Percentiles rank a stretch among this genome's conserved stretches.
Conservation (phyloP, 2,113 vertebrate genomes). For the Dipodomys spectabilis region DNA sequence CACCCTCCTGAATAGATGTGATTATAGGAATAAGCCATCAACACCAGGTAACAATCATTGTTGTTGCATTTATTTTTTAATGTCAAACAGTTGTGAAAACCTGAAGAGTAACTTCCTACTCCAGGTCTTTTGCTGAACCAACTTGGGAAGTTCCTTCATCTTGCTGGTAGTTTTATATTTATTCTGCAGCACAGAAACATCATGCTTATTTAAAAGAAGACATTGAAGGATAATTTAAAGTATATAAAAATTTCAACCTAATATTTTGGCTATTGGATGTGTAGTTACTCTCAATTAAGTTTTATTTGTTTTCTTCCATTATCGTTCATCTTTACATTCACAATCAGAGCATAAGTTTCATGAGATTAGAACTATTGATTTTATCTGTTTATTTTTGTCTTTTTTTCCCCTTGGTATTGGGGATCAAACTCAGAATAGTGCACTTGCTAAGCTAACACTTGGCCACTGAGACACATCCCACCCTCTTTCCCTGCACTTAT, state of each 20-base stretch:
- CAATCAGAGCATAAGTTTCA: background rate
- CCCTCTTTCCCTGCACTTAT: too few relatives aligned
- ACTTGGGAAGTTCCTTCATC: background rate
- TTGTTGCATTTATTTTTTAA: background rate
- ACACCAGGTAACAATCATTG: too few relatives aligned
- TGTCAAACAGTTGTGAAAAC: background rate
- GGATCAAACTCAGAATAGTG: too few relatives aligned
- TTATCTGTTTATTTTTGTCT: too few relatives aligned
- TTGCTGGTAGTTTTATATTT: background rate
- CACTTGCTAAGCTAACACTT: too few relatives aligned
- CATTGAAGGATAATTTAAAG: background rate
- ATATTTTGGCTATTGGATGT: too few relatives aligned
- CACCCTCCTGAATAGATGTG: too few relatives aligned
- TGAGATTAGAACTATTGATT: background rate
- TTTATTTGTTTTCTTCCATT: background rate
- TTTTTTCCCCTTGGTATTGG: too few relatives aligned
- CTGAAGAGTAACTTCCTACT: background rate
- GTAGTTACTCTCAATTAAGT: background rate
- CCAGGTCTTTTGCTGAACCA: background rate
- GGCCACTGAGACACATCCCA: too few relatives aligned
- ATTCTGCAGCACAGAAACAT: background rate
- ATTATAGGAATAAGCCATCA: too few relatives aligned
- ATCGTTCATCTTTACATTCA: background rate
- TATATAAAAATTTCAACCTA: too few relatives aligned
- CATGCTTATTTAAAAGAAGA: background rate